A percentile compares a stretch with the other conserved stretches of the same genome.
Evolutionary conservation across 2,888 invertebrate genomes (phyloP).

Genomic region (Herminia tarsipennalis): DNA sequence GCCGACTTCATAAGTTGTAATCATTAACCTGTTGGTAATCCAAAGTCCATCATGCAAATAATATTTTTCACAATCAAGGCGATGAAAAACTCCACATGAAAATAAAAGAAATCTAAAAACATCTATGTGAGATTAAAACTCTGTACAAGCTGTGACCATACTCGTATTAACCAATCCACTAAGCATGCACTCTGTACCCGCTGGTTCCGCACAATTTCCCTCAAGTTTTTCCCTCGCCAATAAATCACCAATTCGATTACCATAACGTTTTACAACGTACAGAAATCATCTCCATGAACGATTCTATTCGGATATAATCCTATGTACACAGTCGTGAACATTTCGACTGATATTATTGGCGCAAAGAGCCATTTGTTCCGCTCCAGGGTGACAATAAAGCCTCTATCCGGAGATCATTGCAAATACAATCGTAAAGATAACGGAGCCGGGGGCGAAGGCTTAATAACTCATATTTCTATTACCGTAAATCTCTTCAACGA

Average conservation of each 20-base stretch:
- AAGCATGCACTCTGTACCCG: neutral
- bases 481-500: conserved; percentile 62
- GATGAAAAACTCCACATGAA: too few species aligned
- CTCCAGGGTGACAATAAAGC: conserved; percentile 64
- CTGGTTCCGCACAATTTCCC: conserved; percentile 1
- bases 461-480: conserved; percentile 74
- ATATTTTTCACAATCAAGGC: too few species aligned
- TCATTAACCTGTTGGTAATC: too few species aligned
- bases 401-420: conserved; percentile 65
- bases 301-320: conserved; percentile 33
- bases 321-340: conserved; percentile 22
- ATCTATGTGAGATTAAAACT: too few species aligned
- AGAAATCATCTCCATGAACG: conserved; percentile 40
- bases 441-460: conserved; percentile 52
- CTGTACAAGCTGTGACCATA: too few species aligned
- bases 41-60: too few species aligned
- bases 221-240: conserved; percentile 13
- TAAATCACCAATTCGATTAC: conserved; percentile 49
- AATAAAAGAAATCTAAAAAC: too few species aligned
- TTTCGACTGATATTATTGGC: conserved; percentile 45
- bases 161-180: neutral
- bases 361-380: conserved; percentile 44
- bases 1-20: too few species aligned
- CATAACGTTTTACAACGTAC: conserved; percentile 46
- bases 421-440: conserved; percentile 64